These are phyloP conservation scores for Zosterops borbonicus DNA, from an alignment of 2,113 vertebrate genomes.

Conservation along the genomic window DNA sequence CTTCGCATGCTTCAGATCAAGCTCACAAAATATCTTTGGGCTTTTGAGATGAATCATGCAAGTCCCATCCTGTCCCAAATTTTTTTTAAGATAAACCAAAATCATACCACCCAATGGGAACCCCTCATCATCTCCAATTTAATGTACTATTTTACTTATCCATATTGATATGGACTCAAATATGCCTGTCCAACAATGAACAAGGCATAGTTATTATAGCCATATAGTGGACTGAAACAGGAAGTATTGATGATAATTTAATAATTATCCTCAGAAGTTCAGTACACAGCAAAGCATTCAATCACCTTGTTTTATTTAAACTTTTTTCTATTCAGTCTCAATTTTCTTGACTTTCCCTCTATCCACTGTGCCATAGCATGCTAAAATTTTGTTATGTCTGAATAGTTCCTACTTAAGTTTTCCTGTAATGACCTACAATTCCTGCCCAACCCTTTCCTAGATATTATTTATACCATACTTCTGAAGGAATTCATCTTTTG, in stretches of 20 bases:
- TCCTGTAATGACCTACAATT: not conserved
- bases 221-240: not conserved
- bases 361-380: not conserved
- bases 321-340: not conserved
- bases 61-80: fast-evolving
- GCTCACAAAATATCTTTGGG: not conserved
- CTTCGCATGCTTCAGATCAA: not conserved
- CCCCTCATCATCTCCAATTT: not conserved
- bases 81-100: not conserved
- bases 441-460: not conserved
- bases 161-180: not conserved
- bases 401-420: not conserved
- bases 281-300: not conserved
- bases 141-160: not conserved
- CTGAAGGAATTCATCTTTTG: not conserved
- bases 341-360: not conserved
- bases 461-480: not conserved
- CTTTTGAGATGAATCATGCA: not conserved
- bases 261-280: not conserved
- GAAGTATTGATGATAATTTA: not conserved
- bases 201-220: not conserved
- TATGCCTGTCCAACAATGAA: not conserved
- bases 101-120: not conserved
- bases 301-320: too few species aligned
- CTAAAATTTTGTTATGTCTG: not conserved